These are phyloP conservation scores for Anthopleura xanthogrammica DNA, from an alignment of 92 coral and sea anemone genomes.

Conservation along the genomic window DNA sequence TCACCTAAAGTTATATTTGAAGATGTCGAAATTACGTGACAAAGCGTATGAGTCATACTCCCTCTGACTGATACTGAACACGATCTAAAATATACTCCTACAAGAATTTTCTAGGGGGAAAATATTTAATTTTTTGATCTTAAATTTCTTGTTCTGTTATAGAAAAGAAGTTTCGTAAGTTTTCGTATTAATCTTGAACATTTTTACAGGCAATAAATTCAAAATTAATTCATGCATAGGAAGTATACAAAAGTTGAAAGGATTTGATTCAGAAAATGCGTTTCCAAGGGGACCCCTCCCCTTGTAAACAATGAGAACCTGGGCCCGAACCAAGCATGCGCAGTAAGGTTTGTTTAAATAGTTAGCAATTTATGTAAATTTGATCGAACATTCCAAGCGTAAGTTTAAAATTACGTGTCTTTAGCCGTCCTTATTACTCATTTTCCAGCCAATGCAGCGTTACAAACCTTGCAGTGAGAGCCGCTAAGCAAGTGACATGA, in stretches of 20 bases:
- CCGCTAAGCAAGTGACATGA: slow-evolving; percentile 17
- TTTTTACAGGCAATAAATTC: neutral
- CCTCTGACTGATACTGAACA: neutral
- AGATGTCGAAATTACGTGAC: neutral
- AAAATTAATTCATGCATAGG: neutral
- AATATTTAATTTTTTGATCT: neutral
- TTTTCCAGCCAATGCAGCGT: slow-evolving; percentile 34
- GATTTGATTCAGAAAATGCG: neutral
- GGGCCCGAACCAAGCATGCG: slow-evolving; percentile 43
- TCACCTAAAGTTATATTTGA: neutral
- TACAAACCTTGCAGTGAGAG: slow-evolving; percentile 14
- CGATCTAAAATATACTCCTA: neutral
- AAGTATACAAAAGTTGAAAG: neutral
- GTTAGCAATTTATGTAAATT: slow-evolving; percentile 29
- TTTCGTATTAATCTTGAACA: neutral
- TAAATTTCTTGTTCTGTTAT: neutral
- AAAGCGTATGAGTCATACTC: neutral
- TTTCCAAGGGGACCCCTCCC: slow-evolving; percentile 43
- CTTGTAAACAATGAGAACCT: slow-evolving; percentile 13
- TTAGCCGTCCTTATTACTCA: slow-evolving; percentile 37
- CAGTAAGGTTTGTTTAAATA: slow-evolving; percentile 33
- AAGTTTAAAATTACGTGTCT: slow-evolving; percentile 47
- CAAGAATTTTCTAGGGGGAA: neutral
- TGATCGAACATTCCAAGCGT: slow-evolving; percentile 45
- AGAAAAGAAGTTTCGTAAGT: neutral